Conservation (phyloP, 2,113 vertebrate genomes). For the Megaceryle torquata region DNA sequence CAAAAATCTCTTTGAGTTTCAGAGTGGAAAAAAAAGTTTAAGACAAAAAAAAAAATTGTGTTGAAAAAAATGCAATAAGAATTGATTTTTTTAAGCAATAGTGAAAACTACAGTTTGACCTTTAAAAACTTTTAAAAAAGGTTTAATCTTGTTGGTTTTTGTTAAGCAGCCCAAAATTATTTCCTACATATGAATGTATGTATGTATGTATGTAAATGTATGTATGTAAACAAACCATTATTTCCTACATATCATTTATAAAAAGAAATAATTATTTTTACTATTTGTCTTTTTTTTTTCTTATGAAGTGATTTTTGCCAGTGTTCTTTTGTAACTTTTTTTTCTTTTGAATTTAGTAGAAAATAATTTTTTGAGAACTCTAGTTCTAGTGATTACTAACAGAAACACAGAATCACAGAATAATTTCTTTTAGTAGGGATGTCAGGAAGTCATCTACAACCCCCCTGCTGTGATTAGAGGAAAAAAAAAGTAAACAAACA, state of each 20-base stretch:
- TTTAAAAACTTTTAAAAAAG: background rate
- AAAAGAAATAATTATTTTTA: background rate
- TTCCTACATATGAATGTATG: background rate
- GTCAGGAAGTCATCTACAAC: background rate
- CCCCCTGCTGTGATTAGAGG: background rate
- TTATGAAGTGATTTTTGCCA: background rate
- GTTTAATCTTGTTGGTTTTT: background rate
- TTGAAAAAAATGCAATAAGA: background rate
- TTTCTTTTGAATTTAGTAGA: background rate
- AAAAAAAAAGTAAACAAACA: background rate
- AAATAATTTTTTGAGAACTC: background rate
- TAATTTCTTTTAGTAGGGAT: background rate
- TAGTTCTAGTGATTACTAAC: background rate
- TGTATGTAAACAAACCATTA: no score
- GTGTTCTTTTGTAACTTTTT: background rate
- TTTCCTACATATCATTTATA: accelerated
- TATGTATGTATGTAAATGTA: no score
- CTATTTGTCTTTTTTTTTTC: background rate
- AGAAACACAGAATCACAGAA: background rate
- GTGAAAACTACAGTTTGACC: background rate
- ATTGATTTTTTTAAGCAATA: background rate
- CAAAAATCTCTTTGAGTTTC: background rate
- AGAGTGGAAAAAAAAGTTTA: background rate
- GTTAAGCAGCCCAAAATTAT: background rate
- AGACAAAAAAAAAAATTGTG: background rate